A percentile compares a stretch with the other conserved stretches of the same genome.
phyloP scores from a whole-genome alignment of 2,797 vertebrate genomes.

The Telmatherina bonti region DNA sequence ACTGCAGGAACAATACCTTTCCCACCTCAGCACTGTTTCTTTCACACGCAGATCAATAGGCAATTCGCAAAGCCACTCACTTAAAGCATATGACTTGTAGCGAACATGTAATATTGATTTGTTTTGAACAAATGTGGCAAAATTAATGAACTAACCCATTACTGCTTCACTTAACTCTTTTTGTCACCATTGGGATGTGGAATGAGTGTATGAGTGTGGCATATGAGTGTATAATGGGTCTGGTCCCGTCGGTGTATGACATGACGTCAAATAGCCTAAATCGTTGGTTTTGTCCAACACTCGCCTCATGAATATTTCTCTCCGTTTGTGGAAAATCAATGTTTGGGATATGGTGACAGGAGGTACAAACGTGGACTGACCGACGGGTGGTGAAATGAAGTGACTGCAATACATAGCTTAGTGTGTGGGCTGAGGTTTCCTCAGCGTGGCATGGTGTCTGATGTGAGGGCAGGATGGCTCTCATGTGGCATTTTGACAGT shows the following conservation, averaged over 20 bases:
- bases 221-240: neutral
- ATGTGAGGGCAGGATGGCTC: slow-evolving; percentile 48
- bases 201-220: too few relatives aligned
- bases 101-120: slow-evolving; percentile 78
- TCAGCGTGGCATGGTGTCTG: slow-evolving; percentile 33
- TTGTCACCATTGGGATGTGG: slow-evolving; percentile 5
- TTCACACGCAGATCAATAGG: slow-evolving; percentile 76
- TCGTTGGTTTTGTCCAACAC: neutral
- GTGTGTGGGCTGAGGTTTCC: slow-evolving; percentile 32
- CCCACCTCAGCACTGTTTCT: slow-evolving; percentile 21
- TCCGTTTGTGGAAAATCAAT: neutral
- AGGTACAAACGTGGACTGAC: neutral
- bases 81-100: slow-evolving; percentile 75
- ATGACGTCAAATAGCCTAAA: neutral
- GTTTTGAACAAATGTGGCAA: slow-evolving; percentile 75
- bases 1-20: slow-evolving; percentile 57
- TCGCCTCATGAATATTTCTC: neutral
- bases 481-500: slow-evolving; percentile 57
- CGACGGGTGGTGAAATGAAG: slow-evolving; percentile 30
- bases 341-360: neutral
- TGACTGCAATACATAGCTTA: neutral
- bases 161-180: slow-evolving; percentile 40
- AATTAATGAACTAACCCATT: slow-evolving; percentile 71
- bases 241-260: slow-evolving; percentile 4
- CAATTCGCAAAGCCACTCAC: slow-evolving; percentile 76